Base-by-base conservation (phyloP, 2,797 vertebrate species). In the Pangasius larnaudii region DNA sequence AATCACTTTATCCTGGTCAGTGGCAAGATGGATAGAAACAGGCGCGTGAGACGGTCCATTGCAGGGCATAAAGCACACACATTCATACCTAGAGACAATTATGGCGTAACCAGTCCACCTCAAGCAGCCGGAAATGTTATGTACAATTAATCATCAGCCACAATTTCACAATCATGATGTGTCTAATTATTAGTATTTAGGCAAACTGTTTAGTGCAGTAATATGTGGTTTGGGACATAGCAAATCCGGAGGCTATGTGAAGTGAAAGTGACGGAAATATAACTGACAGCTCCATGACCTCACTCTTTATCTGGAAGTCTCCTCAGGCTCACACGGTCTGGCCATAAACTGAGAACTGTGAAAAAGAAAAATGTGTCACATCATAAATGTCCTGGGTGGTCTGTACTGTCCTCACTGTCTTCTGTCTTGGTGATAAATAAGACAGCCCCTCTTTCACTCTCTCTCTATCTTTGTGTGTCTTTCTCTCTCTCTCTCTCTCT, bases 351-450 rank as follows among this genome's bases (percentile, higher is more conserved):
- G 46, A 67, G 53, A 85, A 46, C n/a, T 83, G 80, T 58, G 24
- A 67, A 58, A 42, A 78, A 71, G 65, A 51, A 49, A 78, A 75
- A 77, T 84, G 58, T 51, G 3, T 59, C 30, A 56, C 14, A 85
- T 85, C 75, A 88, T 85, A 18, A 53, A 33, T 59, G 82, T 85
- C 63, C 36, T 71, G 56, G 24, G 27, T 74, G 30, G 42, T 72
- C 58, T 51, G 33, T 46, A 58, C 72, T 78, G 53, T 63, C 42
- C 59, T 18, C 14, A 69, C 59, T 78, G 39, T 61, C n/a, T 80
- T 71, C 74, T 71, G 22, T 19, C 56, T 72, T 49, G 5, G 71
- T 56, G 65, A 72, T 84, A 58, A 67, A 77, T 78, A 78, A 78
- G 86, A 22, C 61, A 19, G 42, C 3, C 49, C 7, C 27, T 24